phyloP scores from a whole-genome alignment of 92 coral and sea anemone species.

The Umimayanthus chanpuru region DNA sequence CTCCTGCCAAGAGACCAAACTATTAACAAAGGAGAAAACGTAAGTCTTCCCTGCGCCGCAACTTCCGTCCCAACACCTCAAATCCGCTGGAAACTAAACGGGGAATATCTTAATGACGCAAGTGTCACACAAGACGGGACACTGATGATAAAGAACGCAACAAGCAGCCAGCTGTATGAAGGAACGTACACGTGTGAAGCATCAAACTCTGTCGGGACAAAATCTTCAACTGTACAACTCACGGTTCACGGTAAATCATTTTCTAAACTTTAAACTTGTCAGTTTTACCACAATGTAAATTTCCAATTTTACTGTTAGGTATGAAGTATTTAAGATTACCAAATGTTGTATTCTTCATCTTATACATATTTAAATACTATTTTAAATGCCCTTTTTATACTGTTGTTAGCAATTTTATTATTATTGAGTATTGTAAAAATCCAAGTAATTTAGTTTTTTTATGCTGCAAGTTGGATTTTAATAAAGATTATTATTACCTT shows the following conservation, averaged over 20 bases:
- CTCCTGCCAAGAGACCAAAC: not conserved
- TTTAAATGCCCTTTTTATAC: too few relatives aligned
- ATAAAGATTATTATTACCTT: too few relatives aligned
- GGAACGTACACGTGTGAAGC: not conserved
- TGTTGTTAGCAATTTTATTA: too few relatives aligned
- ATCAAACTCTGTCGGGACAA: not conserved
- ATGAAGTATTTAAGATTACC: too few relatives aligned
- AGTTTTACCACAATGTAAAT: too few relatives aligned
- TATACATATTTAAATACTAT: too few relatives aligned
- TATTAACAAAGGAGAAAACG: not conserved
- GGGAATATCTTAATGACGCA: not conserved
- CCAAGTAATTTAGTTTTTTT: too few relatives aligned
- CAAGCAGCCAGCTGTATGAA: not conserved
- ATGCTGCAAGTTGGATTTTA: too few relatives aligned
- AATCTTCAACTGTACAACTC: not conserved
- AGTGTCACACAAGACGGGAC: not conserved
- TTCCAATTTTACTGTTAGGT: too few relatives aligned
- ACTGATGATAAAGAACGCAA: not conserved
- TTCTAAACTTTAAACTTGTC: too few relatives aligned
- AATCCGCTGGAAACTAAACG: not conserved
- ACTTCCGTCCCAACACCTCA: not conserved
- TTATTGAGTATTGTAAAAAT: too few relatives aligned
- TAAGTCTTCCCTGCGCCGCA: not conserved
- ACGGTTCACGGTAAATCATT: not conserved
- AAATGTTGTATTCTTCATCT: too few relatives aligned